These are phyloP conservation scores for Gasterosteus aculeatus DNA, from an alignment of 2,113 vertebrate species.

Conservation along the genomic window DNA sequence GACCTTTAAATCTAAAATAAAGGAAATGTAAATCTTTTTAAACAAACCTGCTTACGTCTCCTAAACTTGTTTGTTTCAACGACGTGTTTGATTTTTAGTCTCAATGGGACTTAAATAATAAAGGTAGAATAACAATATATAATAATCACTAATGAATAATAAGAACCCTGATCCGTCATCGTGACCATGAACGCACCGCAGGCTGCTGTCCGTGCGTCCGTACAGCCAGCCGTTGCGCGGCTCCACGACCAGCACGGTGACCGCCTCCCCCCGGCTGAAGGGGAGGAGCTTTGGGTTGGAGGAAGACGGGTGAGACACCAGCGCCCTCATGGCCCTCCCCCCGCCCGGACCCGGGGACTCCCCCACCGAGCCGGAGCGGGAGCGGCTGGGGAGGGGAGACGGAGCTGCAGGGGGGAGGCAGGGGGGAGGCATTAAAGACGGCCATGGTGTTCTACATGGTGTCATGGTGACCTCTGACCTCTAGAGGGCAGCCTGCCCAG, in stretches of 20 bases:
- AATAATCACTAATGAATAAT: too few relatives aligned
- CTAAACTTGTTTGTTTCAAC: too few relatives aligned
- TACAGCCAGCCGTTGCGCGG: conserved; percentile 96
- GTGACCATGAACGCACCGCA: conserved; percentile 77
- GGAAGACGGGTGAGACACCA: conserved; percentile 86
- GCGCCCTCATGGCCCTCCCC: conserved; percentile 81
- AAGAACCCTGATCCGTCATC: too few relatives aligned
- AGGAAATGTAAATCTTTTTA: too few relatives aligned
- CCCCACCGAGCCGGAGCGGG: conserved; percentile 88
- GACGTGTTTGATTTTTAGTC: too few relatives aligned
- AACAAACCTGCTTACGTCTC: too few relatives aligned
- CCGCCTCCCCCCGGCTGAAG: conserved; percentile 84
- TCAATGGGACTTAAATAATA: too few relatives aligned
- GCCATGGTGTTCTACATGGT: too few relatives aligned
- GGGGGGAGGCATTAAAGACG: background rate
- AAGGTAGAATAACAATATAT: too few relatives aligned
- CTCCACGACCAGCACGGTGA: conserved; percentile 87
- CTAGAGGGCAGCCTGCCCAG: conserved; percentile 83
- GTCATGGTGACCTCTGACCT: conserved; percentile 64
- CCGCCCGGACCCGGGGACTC: conserved; percentile 79
- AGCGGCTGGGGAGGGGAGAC: conserved; percentile 76
- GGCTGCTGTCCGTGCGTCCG: conserved; percentile 87
- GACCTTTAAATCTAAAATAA: too few relatives aligned
- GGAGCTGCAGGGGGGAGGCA: conserved; percentile 62
- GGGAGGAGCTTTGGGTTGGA: conserved; percentile 90